Base-by-base conservation (phyloP, 2,888 invertebrate species). In the Cosmia pyralina region DNA sequence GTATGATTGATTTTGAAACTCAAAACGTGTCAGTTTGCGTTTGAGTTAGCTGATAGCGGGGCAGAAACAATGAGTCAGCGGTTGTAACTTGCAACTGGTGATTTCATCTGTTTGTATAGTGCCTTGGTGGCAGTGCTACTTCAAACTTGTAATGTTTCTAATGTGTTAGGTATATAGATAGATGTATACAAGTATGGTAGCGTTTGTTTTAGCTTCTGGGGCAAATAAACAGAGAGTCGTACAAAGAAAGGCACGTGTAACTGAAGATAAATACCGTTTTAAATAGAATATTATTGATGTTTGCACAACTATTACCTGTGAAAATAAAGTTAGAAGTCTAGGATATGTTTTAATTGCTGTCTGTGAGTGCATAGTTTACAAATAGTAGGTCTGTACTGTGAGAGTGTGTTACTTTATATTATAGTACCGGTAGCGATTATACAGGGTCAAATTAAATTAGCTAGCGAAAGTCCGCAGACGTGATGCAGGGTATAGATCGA, bases 61-160 rank as follows among this genome's bases (percentile, higher is more conserved):
- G 22, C 60, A 60, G 41, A 28, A 80, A 52, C 62, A 48, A 75
- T 81, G 77, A 84, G 59, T 86, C 74, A 77, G 65, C 69, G 52
- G 55, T 59, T 11, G 68, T 69, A 59, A 64, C 72, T 77, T 71
- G 60, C 41, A 22, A 68, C 67, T 70, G 63, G 63, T 84, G 84
- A 85, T 84, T 84, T 85, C 79, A 85, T 81, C 48, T 79, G 79
- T 85, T 84, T 82, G 52, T 53, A 59, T 60, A 75, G 64, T 79
- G 86, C 93, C 92, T 75, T 50, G 68, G 60, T 59, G 58, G 60
- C 44, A 64, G 41, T 53, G 53, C 76, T 7, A 65, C 53, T 73
- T 60, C 44, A 52, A 57, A 69, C 73, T 74, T 65, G 59, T 69
- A 58, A 60, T 69, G 44, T 75, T 65, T 70, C 67, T 69, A 63